Base-by-base conservation (phyloP, 2,113 vertebrate species). In the Austrofundulus limnaeus region DNA sequence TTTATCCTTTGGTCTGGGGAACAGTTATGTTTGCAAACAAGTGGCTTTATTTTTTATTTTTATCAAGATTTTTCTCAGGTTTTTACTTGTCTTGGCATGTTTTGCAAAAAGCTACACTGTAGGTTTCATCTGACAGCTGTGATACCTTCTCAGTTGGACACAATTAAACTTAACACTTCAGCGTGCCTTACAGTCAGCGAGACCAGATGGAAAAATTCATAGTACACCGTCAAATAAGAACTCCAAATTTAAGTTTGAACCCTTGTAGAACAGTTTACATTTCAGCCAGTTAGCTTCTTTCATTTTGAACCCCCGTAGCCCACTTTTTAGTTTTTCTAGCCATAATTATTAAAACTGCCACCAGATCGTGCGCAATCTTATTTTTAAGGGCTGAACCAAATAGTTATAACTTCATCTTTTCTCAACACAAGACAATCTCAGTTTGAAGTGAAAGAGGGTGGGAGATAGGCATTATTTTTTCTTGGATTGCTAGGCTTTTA, bases 1-100 rank as follows among this genome's bases (percentile, higher is more conserved):
- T 78, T 83, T 87, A 87, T 59, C 66, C 31, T 63, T 89, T 87
- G 89, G 70, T 80, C n/a, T 64, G 48, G 70, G 67, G 51, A 57
- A 74, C 28, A 47, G 66, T 66, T 75, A 65, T 78, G 72, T 72
- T 64, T 84, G 72, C 2, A 50, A 55, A 41, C 67, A 55, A 50
- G 46, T 62, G 17, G 64, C 60, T 70, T 72, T 43, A 52, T 84
- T 85, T 84, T 83, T n/a, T n/a, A n/a, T n/a, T n/a, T 82, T 87
- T 86, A 74, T 80, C 63, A 59, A 59, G 70, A 48, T 80, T 80
- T 85, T 76, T 76, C 56, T 49, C 66, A 53, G 56, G 60, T 52
- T 83, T 70, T 63, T 45, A 69, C 60, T 73, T 63, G 46, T 63
- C 75, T 76, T 82, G 75, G 70, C 66, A 41, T 16, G 43, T 65